Evolutionary conservation across 2,113 vertebrate species (phyloP).

Genomic region (Poeciliopsis occidentalis): DNA sequence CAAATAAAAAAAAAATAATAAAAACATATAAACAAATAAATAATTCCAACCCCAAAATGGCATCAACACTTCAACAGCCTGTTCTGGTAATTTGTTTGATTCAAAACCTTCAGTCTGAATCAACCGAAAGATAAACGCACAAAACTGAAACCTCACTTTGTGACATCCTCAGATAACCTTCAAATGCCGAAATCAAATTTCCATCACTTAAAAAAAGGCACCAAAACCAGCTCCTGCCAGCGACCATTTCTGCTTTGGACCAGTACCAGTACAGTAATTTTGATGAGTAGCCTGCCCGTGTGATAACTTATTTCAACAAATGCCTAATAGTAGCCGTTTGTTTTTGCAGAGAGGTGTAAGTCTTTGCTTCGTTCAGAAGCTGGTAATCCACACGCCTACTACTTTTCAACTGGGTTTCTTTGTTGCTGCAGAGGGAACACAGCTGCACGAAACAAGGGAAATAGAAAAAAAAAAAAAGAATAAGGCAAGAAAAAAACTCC

Average conservation of each 20-base stretch:
- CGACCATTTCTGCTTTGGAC: conserved; percentile 42
- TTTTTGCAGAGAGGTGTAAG: conserved; percentile 19
- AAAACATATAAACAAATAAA: conserved; percentile 38
- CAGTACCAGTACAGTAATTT: conserved; percentile 26
- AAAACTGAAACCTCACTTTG: conserved; percentile 28
- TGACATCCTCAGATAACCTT: conserved; percentile 39
- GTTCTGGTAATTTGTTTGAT: conserved; percentile 15
- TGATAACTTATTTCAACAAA: conserved; percentile 9
- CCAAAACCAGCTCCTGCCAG: conserved; percentile 35
- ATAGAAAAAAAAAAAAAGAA: conserved; percentile 1
- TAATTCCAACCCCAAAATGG: conserved; percentile 52
- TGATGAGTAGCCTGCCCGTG: conserved; percentile 12
- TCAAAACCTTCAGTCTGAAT: conserved; percentile 7
- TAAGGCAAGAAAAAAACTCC: conserved; percentile 60
- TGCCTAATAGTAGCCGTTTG: conserved; percentile 22
- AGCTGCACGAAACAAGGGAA: conserved; percentile 44
- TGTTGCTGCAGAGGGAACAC: conserved; percentile 37
- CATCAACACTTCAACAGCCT: conserved; percentile 32
- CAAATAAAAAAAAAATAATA: conserved; percentile 5
- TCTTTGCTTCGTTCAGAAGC: conserved; percentile 5
- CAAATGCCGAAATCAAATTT: conserved; percentile 32
- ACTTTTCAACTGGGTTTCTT: not conserved
- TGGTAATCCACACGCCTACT: conserved; percentile 14
- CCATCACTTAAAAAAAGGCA: conserved; percentile 53
- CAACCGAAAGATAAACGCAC: conserved; percentile 22